phyloP scores from a whole-genome alignment of 1,140 invertebrate genomes.

The Pseudobourletiella spinata region DNA sequence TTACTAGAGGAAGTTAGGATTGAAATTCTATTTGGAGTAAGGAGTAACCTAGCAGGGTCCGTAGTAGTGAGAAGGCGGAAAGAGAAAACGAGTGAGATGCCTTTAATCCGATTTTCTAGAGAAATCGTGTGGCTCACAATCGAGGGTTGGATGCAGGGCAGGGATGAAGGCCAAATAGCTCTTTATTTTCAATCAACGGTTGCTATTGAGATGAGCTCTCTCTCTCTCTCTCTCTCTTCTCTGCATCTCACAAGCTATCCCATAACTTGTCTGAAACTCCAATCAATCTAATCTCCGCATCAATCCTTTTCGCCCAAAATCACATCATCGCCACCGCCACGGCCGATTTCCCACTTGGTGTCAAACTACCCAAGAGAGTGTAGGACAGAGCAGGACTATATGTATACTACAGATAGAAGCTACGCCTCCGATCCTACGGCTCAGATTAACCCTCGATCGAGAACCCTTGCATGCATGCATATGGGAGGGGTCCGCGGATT shows the following conservation, averaged over 20 bases:
- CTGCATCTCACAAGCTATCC: neutral
- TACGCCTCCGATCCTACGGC: too few relatives aligned
- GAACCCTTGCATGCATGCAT: too few relatives aligned
- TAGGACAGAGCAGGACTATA: neutral
- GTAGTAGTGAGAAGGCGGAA: neutral
- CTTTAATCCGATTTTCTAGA: conserved; percentile 22
- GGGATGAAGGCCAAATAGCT: conserved; percentile 17
- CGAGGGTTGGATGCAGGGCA: conserved; percentile 14
- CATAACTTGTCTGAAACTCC: conserved; percentile 9
- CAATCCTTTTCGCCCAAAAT: conserved; percentile 30
- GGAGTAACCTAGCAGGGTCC: neutral
- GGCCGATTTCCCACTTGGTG: conserved; percentile 15
- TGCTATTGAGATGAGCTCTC: conserved; percentile 21
- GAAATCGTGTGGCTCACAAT: conserved; percentile 22
- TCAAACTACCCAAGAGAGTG: neutral
- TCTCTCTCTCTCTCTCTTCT: neutral
- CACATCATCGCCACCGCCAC: conserved; percentile 22
- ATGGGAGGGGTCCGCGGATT: too few relatives aligned
- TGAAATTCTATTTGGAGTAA: conserved; percentile 18
- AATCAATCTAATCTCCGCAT: conserved; percentile 29
- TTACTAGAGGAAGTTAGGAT: conserved; percentile 17
- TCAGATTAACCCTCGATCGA: too few relatives aligned
- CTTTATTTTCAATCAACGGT: conserved; percentile 30
- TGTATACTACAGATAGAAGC: neutral
- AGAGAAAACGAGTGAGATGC: conserved; percentile 7